Base-by-base conservation (phyloP, 2,888 invertebrate genomes). In the Orthonevra nobilis region DNA sequence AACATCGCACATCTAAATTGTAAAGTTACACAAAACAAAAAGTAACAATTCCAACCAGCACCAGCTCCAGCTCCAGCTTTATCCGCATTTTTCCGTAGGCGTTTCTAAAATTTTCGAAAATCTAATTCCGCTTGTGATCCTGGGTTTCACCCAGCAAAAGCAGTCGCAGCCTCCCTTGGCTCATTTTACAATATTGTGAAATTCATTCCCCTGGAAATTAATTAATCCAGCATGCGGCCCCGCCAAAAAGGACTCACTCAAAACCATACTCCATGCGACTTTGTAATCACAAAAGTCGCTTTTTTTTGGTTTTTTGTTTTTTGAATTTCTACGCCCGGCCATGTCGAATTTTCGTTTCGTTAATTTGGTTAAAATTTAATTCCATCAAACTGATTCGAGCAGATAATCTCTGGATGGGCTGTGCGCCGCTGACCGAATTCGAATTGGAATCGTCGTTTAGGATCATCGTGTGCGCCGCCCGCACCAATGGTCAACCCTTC, bases 161-260 rank as follows among this genome's bases (percentile, higher is more conserved):
- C 63, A 63, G 34, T n/a, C n/a, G 14, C 46, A 28, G 5, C 3
- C 28, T 4, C 30, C 7, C 50, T 30, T 28, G n/a, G 36, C 48
- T 34, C 56, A 34, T 52, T 70, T 77, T 68, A 68, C 66, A 60
- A 73, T n/a, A 52, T 79, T 79, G 73, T 79, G 61, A 79, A 79
- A 79, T 50, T 79, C 79, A 79, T 79, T 79, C 79, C 73, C 54
- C 66, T 79, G 79, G 79, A 79, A 79, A 79, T 79, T 79, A 79
- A 79, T 79, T 79, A 79, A 79, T 79, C 79, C 73, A 61, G 30
- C 66, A 56, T 63, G 79, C 73, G 69, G 30, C 54, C 61, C 58
- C 58, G 6, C 42, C 30, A 3, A 36, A 60, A 38, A 44, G 48
- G 48, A 54, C 63, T 46, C 26, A 14, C 58, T 23, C n/a, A n/a